Evolutionary conservation across 1,140 invertebrate species (phyloP), one percentile per base, ranked within the genome.

Genomic region (Chrysoperla carnea): DNA sequence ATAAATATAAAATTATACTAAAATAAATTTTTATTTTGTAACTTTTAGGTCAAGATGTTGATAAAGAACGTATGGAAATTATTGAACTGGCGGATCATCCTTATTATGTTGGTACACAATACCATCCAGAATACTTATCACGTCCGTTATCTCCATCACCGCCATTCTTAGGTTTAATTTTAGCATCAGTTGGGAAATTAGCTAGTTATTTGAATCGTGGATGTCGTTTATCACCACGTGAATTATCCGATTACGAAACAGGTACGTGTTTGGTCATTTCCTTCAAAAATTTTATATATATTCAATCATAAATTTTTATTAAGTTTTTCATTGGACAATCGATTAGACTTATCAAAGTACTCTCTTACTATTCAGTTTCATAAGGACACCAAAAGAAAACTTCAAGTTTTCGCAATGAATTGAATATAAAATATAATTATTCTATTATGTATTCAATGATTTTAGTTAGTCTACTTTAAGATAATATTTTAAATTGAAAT

Each of bases 111-210:
- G 88, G 84, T 0, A 91, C 92, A 0, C 96, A 99, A 62, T 99
- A 85, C 61, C 95, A 99, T 64, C 95, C 95, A 0, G 95, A 99
- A 61, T 99, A 98, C 62, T 68, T 96, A 39, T 94, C 89, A 1
- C 70, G 93, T 1, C 94, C 95, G 0, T 62, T 96, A 40, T 83
- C 81, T 48, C 93, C 95, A 0, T 95, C 90, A 29, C 87, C 95
- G 4, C 91, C 92, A 5, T 99, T 96, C 57, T 64, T 97, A 43
- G 96, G 96, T 41, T 68, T 99, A 2, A 79, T 99, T 49, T 67
- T 96, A 40, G 87, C 90, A 8, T 77, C 89, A 2, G 73, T 78
- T 43, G 78, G 78, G 12, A 82, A 83, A 59, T 62, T 92, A 14
- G 69, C 76, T 28, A 62, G 61, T 29, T 88, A 78, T 52, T 62